Conservation (phyloP, 1,140 invertebrate species). For the Atta texana region DNA sequence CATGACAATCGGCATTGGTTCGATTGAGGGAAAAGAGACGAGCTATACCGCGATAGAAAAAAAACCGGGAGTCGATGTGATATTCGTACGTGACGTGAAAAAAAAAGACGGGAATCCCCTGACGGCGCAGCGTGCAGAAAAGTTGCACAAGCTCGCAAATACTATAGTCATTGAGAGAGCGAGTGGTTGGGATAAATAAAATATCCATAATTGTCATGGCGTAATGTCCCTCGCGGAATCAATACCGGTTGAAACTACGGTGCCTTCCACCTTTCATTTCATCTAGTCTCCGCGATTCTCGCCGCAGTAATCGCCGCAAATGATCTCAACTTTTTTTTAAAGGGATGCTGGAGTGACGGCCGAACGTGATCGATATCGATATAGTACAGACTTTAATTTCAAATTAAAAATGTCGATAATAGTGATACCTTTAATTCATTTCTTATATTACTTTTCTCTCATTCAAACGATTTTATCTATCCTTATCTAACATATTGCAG, state of each 20-base stretch:
- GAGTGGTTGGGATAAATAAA: conserved; percentile 72
- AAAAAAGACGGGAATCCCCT: conserved; percentile 24
- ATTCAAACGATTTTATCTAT: too few species aligned
- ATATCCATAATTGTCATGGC: conserved; percentile 69
- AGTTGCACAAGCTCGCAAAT: conserved; percentile 12
- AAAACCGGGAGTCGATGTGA: not conserved
- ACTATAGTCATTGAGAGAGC: conserved; percentile 51
- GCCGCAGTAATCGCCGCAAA: not conserved
- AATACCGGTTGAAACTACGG: conserved; percentile 51
- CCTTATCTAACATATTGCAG: too few species aligned
- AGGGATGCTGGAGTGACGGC: too few species aligned
- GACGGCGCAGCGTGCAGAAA: not conserved
- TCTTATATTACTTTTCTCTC: too few species aligned
- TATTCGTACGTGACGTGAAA: not conserved
- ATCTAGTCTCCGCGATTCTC: not conserved
- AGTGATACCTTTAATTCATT: too few species aligned
- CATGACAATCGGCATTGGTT: conserved; percentile 35
- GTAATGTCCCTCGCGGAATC: conserved; percentile 64
- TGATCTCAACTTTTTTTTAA: too few species aligned
- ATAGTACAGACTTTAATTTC: too few species aligned
- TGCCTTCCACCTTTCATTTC: conserved; percentile 38
- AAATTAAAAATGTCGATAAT: too few species aligned
- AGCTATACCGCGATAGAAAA: not conserved
- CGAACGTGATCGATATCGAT: too few species aligned
- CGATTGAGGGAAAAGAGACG: conserved; percentile 29